Base-by-base conservation (phyloP, 2,797 vertebrate genomes). In the Harpagifer antarcticus region DNA sequence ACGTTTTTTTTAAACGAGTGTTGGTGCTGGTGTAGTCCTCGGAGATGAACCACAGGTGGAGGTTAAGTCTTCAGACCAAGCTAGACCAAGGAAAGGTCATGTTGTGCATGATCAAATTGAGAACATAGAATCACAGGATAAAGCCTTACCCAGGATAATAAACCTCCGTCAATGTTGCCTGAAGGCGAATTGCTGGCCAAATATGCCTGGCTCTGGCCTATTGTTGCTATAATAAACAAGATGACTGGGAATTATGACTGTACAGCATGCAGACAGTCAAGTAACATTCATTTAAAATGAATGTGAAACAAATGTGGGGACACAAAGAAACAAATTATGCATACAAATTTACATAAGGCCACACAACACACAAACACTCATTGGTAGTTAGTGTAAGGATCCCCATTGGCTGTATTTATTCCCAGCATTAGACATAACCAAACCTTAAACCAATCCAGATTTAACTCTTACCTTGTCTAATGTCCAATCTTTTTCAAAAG, bases 171-270 rank as follows among this genome's bases (percentile, higher is more conserved):
- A 72, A 5, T 67, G 73, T 45, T 70, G 69, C 75, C 75, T 47
- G 27, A 15, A 72, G 84, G 70, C 57, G 9, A 63, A 75, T 74
- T 19, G 56, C 42, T 44, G 55, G 57, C 62, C 57, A 74, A 73
- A 68, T 68, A 55, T 40, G 31, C 31, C 56, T 6, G 42, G 48
- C 19, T 23, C 56, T 6, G 42, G 48, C 19, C 47, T 78, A 53
- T 84, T 79, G 82, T 52, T 60, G 31, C 77, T 61, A 4, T 72
- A 72, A 63, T 81, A 73, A 79, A 83, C 67, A 68, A 55, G 79
- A 68, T 60, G 47, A 70, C 44, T 50, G 68, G 62, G 74, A 71
- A 77, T 75, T 59, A 54, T 66, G 79, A 56, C 47, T 52, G 61
- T 37, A 40, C 43, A 49, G 16, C 13, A 7, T 58, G 50, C 72